Evolutionary conservation across 1,140 invertebrate species (phyloP).

Genomic region (Drosophila guanche): DNA sequence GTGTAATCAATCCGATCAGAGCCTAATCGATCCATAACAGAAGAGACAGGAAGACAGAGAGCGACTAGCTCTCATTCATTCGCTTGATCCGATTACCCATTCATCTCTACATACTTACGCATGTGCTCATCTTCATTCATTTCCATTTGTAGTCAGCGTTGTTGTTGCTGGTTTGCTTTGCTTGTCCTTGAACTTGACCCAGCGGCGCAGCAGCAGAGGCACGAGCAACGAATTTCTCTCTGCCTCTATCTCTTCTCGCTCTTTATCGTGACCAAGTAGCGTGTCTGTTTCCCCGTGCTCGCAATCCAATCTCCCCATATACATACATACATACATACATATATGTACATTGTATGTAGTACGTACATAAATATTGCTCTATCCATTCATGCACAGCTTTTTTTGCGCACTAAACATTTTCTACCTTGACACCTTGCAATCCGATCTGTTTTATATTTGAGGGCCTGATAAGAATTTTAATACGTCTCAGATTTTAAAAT

Average conservation of each 20-base stretch:
- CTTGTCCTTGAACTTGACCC: slow-evolving; percentile 79
- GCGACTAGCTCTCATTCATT: neutral
- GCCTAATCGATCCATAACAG: slow-evolving; percentile 35
- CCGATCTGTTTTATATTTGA: slow-evolving; percentile 34
- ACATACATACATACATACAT: too few species aligned
- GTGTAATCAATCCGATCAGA: slow-evolving; percentile 59
- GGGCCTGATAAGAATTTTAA: slow-evolving; percentile 46
- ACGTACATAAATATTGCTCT: slow-evolving; percentile 35
- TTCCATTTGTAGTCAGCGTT: slow-evolving; percentile 47
- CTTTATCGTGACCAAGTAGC: slow-evolving; percentile 61
- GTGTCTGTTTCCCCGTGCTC: slow-evolving; percentile 16
- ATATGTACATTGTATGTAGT: neutral
- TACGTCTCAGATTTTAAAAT: slow-evolving; percentile 26
- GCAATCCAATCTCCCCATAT: slow-evolving; percentile 12
- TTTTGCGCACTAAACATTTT: slow-evolving; percentile 64
- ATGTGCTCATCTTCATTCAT: slow-evolving; percentile 49
- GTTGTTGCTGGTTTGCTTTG: slow-evolving; percentile 20
- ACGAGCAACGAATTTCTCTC: slow-evolving; percentile 1
- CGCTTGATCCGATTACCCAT: slow-evolving; percentile 7
- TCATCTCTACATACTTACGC: slow-evolving; percentile 11
- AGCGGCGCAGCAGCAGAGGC: slow-evolving; percentile 53
- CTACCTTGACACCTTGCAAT: slow-evolving; percentile 39
- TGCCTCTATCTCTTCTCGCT: slow-evolving; percentile 33
- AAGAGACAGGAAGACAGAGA: neutral
- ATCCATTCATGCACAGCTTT: slow-evolving; percentile 50